Evolutionary conservation across 2,797 vertebrate genomes (phyloP), one percentile per base, ranked within the genome.

Genomic region (Mormyrus proboscirostris): DNA sequence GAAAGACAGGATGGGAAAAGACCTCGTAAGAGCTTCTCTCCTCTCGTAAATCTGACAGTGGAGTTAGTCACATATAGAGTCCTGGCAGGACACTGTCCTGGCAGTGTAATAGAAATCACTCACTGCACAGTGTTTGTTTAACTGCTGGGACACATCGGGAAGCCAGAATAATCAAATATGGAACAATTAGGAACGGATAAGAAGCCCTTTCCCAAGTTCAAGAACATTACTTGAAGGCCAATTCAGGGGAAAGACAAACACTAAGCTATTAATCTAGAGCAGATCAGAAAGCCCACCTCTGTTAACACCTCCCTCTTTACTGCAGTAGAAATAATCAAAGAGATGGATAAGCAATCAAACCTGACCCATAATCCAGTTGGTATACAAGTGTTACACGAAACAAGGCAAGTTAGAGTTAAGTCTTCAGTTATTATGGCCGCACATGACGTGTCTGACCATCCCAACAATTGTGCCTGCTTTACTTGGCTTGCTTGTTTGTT

Each of bases 401-500:
- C 33, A 44, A 89, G 83, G 89, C 92, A 92, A 59, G 19, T 49
- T 87, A 85, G 88, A 91, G 69, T 91, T 88, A 83, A 91, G 91
- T 88, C 90, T 90, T 94, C 91, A 91, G 89, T 90, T 69, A 91
- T 38, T 92, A 89, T 89, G 88, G 29, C 83, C 57, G 12, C 33
- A 69, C 89, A 91, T 62, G 85, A 47, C 33, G 33, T 62, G 69
- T 73, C 88, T 38, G 90, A 91, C 85, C 87, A 91, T 92, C 93
- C 91, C 92, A 93, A 85, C 89, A 33, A 88, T 90, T 83, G 90
- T 89, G 88, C 89, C 89, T 91, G 88, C 91, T 90, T 92, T 92
- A 90, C 92, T 93, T 89, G 92, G 91, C 90, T 19, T 90, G 88
- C 92, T 91, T 89, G 91, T 90, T 91, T 94, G 89, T 93, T 93